Evolutionary conservation across 2,888 invertebrate species (phyloP).

Genomic region (Plutella xylostella): DNA sequence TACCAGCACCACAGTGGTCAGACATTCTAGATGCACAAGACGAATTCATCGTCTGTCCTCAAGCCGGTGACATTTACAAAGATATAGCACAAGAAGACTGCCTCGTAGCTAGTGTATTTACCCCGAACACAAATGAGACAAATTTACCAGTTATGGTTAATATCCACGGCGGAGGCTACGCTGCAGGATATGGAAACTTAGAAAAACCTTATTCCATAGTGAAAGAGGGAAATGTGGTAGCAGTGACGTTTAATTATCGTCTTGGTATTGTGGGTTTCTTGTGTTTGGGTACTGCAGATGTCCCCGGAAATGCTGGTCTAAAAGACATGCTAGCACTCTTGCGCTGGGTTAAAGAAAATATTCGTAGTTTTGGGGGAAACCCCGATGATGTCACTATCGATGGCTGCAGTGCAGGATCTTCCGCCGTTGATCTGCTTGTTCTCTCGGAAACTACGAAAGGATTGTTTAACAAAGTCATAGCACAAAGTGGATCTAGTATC

Average conservation of each 20-base stretch:
- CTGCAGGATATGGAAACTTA: neutral
- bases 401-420: conserved; percentile 13
- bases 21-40: conserved; percentile 2
- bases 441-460: conserved; percentile 7
- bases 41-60: conserved; percentile 6
- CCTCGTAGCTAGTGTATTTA: conserved; percentile 6
- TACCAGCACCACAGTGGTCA: conserved; percentile 7
- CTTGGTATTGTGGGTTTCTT: conserved; percentile 10
- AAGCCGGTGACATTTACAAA: no score
- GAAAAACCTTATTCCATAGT: conserved; percentile 17
- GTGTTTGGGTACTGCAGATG: conserved; percentile 9
- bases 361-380: conserved; percentile 12
- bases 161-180: conserved; percentile 3
- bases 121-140: conserved; percentile 1
- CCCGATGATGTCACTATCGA: conserved; percentile 12
- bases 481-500: conserved; percentile 6
- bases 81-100: no score
- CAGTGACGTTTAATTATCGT: conserved; percentile 10
- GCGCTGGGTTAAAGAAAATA: conserved; percentile 13
- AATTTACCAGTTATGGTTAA: conserved; percentile 5
- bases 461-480: conserved; percentile 11
- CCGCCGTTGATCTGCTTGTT: conserved; percentile 8
- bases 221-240: conserved; percentile 13
- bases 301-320: conserved; percentile 15
- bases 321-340: conserved; percentile 13